Conservation (phyloP, 2,113 vertebrate genomes). For the Tympanuchus pallidicinctus region DNA sequence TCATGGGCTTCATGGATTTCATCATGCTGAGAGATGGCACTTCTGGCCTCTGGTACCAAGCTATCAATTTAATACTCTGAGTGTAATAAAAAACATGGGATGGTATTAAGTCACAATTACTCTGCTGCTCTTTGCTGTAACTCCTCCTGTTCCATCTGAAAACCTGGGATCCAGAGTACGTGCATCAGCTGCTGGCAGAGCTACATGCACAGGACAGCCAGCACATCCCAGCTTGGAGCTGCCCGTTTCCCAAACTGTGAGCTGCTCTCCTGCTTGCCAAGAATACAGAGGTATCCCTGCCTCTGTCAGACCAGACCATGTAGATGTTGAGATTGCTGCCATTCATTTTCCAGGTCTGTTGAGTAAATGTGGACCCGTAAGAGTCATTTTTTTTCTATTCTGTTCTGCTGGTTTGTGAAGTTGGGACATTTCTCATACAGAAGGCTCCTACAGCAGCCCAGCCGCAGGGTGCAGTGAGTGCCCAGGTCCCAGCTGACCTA, state of each 20-base stretch:
- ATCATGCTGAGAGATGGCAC: conserved; percentile 76
- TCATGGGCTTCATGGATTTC: conserved; percentile 65
- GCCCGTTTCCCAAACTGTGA: neutral
- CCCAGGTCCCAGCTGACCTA: neutral
- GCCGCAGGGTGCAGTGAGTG: neutral
- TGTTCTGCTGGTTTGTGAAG: neutral
- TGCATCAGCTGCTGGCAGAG: conserved; percentile 5
- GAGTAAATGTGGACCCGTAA: neutral
- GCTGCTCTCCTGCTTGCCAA: conserved; percentile 8
- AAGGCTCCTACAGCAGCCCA: neutral
- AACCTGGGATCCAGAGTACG: neutral
- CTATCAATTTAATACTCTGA: conserved; percentile 70
- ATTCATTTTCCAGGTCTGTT: neutral
- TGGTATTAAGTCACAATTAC: neutral
- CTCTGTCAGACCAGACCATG: neutral
- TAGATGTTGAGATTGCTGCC: neutral
- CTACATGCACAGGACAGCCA: neutral
- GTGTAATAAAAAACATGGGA: conserved; percentile 19
- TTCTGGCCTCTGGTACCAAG: conserved; percentile 72
- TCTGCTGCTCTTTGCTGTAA: neutral
- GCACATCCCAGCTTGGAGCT: neutral
- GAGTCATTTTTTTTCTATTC: neutral
- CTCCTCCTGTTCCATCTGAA: neutral
- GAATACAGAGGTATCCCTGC: neutral
- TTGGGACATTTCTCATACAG: neutral